Base-by-base conservation (phyloP, 2,797 vertebrate genomes). In the Melanotaenia nigrans region DNA sequence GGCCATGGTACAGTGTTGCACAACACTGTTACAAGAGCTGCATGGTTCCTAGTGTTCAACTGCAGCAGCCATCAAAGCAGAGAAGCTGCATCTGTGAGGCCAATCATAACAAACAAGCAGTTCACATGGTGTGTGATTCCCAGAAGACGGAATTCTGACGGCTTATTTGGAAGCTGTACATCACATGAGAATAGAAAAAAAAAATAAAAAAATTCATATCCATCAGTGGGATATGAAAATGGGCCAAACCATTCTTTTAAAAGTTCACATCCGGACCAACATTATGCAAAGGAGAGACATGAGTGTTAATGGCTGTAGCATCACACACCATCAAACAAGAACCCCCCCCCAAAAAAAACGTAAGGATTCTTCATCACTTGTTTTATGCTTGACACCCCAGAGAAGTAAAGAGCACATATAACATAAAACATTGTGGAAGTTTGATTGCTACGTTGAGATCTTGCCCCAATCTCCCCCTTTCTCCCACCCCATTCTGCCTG, bases 291-390 rank as follows among this genome's bases (percentile, higher is more conserved):
- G 1, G 33, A 63, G 47, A 42, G n/a, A 68, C 60, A 53, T 0
- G 61, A 36, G 65, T 28, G 45, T 71, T 87, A 84, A 89, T 74
- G 81, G 78, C 78, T 73, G 62, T 65, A 54, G 75, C 60, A 45
- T 51, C 65, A 45, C 70, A 82, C 65, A 42, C 30, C 65, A 60
- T 54, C 55, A 16, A 35, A 61, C 36, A 71, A 55, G 25, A 51
- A 18, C 25, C 25, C 1, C 25, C 25, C 25, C 25, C 25, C 2
- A 9, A n/a, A 49, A n/a, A 22, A 63, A 28, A 51, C 73, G 62
- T 74, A 71, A 75, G 22, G 77, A 51, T 67, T 77, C n/a, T 25
- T 25, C 2, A 25, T 25, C 25, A 25, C 25, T 25, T 25, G 25
- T 25, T 25, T 25, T 25, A 25, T 25, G 25, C 25, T 25, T 25